Evolutionary conservation across 2,797 vertebrate species (phyloP).

Genomic region (Leucoraja ocellata): DNA sequence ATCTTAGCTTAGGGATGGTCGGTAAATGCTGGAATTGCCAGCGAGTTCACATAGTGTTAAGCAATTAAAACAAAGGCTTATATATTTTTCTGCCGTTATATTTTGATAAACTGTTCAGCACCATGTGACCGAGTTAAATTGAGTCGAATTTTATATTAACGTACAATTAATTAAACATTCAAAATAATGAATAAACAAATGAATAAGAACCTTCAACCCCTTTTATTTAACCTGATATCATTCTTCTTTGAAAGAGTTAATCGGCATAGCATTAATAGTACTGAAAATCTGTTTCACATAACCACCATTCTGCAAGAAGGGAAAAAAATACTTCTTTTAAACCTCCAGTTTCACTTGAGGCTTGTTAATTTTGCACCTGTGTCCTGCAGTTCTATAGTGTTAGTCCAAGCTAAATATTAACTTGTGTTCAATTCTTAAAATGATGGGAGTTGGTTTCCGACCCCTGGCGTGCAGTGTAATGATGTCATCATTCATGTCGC

Average conservation of each 20-base stretch:
- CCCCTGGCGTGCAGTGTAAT: constrained; percentile 5
- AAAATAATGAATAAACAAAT: neutral
- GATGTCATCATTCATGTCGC: neutral
- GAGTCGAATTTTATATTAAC: neutral
- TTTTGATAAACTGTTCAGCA: neutral
- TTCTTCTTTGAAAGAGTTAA: constrained; percentile 19
- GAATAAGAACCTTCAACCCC: neutral
- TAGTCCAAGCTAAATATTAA: constrained; percentile 24
- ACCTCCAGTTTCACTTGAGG: neutral
- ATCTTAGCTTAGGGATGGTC: no score
- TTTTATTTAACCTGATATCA: constrained; percentile 15
- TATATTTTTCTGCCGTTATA: neutral
- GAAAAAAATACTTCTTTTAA: neutral
- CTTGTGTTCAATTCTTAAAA: constrained; percentile 5
- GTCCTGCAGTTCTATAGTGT: constrained; percentile 7
- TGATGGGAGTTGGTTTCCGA: constrained; percentile 29
- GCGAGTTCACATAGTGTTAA: no score
- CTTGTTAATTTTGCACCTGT: constrained; percentile 31
- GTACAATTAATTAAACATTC: no score
- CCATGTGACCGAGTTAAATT: no score
- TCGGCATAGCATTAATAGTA: neutral
- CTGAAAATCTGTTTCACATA: constrained; percentile 19
- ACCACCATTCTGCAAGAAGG: neutral
- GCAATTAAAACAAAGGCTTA: neutral
- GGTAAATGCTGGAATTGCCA: no score